phyloP scores from a whole-genome alignment of 2,113 vertebrate genomes.

The Marcusenius ussheri region DNA sequence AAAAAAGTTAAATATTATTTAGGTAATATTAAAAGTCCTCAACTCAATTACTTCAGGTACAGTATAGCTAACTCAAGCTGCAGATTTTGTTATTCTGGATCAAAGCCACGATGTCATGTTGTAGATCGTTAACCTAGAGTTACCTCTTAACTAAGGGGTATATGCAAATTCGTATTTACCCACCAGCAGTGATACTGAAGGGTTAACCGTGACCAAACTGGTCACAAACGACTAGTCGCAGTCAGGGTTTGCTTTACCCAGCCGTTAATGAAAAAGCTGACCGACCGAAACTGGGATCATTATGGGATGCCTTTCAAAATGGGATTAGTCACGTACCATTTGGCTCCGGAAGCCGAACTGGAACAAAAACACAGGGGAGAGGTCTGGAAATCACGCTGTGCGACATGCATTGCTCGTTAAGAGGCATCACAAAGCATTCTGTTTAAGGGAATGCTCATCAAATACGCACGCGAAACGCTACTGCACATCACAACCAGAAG shows the following conservation, averaged over 20 bases:
- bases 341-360: not conserved
- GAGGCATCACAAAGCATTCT: not conserved
- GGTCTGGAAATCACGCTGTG: not conserved
- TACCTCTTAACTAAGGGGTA: not conserved
- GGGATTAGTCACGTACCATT: constrained; percentile 4
- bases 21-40: not conserved
- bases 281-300: not conserved
- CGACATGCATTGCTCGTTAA: not conserved
- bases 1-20: not conserved
- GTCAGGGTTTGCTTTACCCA: not conserved
- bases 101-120: not conserved
- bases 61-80: not conserved
- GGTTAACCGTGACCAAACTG: not conserved
- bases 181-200: not conserved
- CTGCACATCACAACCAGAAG: not conserved
- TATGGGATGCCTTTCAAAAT: constrained; percentile 4
- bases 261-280: constrained; percentile 6
- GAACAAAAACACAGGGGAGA: constrained; percentile 2
- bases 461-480: not conserved
- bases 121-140: not conserved
- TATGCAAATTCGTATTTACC: not conserved
- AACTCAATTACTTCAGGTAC: not conserved
- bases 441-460: not conserved
- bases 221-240: not conserved
- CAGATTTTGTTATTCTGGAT: not conserved